Evolutionary conservation across 2,113 vertebrate species (phyloP), one percentile per base, ranked within the genome.

Genomic region (Jacana jacana): DNA sequence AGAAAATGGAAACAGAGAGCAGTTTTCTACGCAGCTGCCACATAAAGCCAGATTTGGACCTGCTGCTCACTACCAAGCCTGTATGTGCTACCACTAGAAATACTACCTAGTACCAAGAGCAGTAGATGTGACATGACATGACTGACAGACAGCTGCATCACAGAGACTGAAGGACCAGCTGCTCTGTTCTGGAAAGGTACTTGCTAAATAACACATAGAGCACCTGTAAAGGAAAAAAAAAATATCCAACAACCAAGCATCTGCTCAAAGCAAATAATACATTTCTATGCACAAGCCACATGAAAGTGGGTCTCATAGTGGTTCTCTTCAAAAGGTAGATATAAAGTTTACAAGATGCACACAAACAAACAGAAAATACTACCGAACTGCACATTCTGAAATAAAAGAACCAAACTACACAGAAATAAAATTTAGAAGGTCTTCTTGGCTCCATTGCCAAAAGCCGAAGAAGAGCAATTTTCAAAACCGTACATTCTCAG

Each of bases 241-340:
- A 24, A 61, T 8, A 17, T n/a, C n/a, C n/a, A n/a, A n/a, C n/a
- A n/a, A n/a, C n/a, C n/a, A n/a, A n/a, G 33, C 28, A 31, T 7
- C 30, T 68, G 7, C 23, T 70, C 1, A 0, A 77, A 82, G 46
- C 10, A 60, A 79, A 23, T 15, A 75, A 25, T 1, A 14, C 4
- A 10, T 11, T 40, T 52, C 11, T 9, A 48, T 31, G 20, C 17
- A 42, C 10, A 44, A 77, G 13, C 1, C 12, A 20, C 0, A 0
- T 0, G 2, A 48, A 77, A 73, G 7, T 0, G 42, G 46, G 39
- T 54, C 28, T 65, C 24, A 63, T 30, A 42, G 22, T 13, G 44
- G 46, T 16, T 7, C 9, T 73, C 31, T 64, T 61, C 30, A 33
- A 51, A 61, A 12, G 35, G n/a, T n/a, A n/a, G 10, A 40, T 11